Base-by-base conservation (phyloP, 2,797 vertebrate genomes). In the Diplodus sargus region DNA sequence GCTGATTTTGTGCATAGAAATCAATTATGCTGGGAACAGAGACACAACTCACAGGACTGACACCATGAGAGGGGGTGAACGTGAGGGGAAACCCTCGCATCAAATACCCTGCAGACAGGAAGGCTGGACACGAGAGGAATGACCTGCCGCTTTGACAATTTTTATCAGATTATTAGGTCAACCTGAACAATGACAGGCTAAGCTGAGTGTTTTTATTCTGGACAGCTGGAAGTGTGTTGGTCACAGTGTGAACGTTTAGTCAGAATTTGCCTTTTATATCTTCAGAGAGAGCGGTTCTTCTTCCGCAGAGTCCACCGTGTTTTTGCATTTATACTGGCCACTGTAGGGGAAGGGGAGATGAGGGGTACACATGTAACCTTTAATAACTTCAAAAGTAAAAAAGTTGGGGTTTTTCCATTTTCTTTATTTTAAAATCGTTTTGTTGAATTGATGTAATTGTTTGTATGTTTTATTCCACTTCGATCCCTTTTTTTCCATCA, bases 1-100 rank as follows among this genome's bases (percentile, higher is more conserved):
- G 87, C 68, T 82, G 78, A 52, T 82, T 77, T 76, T 78, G 82
- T 79, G 76, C 83, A 59, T 71, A 39, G 58, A 85, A 70, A 89
- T 87, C 91, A 90, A 72, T 90, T 89, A 82, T 34, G 11, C 58
- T 57, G 51, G 4, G 2, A 87, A 83, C 34, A 53, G 20, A 42
- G 64, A 78, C n/a, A 20, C 48, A 71, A 71, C 67, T 79, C 83
- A 76, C 53, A 76, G 60, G 52, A 18, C 56, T 74, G 54, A 70
- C 52, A 51, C 53, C 58, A 15, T 47, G 0, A 49, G 70, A 52
- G 53, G 70, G 11, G 39, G 39, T 11, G 39, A 39, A 10, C 39
- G 39, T 39, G 39, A 39, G 52, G 65, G 25, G 69, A 70, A 30
- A 76, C 39, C 42, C 30, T 15, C 47, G 49, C 23, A 11, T 57